Evolutionary conservation across 2,888 invertebrate species (phyloP).

Genomic region (Graphium colonna): DNA sequence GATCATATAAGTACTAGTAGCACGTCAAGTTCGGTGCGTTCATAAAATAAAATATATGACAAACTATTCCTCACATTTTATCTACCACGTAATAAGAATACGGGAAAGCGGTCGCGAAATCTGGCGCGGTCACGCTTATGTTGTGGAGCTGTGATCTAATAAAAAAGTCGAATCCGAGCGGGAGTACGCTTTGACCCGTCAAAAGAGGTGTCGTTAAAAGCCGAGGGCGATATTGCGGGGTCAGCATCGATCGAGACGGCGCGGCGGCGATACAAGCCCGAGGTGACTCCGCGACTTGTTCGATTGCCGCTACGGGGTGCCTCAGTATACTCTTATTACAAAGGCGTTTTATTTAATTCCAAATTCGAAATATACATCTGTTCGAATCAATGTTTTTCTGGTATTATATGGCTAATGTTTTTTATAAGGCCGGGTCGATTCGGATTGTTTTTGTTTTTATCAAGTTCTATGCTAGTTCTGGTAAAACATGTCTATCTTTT

Average conservation of each 20-base stretch:
- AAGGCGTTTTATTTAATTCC: constrained; percentile 3
- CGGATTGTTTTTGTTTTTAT: too few species aligned
- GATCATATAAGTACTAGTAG: constrained; percentile 10
- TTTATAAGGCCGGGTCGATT: too few species aligned
- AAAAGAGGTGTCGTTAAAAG: constrained; percentile 53
- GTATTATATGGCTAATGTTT: too few species aligned
- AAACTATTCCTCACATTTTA: too few species aligned
- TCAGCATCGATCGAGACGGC: constrained; percentile 66
- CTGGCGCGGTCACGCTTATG: neutral
- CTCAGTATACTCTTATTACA: constrained; percentile 8
- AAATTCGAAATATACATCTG: neutral
- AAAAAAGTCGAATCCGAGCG: constrained; percentile 15
- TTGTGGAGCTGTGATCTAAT: constrained; percentile 1
- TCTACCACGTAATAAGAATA: neutral
- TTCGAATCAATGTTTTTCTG: too few species aligned
- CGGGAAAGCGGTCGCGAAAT: neutral
- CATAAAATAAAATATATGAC: too few species aligned
- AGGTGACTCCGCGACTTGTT: constrained; percentile 11
- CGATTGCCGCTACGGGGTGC: constrained; percentile 15
- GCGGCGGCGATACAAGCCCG: constrained; percentile 27
- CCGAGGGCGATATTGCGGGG: constrained; percentile 60
- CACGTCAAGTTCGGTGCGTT: too few species aligned
- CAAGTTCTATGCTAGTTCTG: too few species aligned
- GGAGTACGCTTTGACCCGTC: constrained; percentile 40
- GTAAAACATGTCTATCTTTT: too few species aligned